phyloP scores from a whole-genome alignment of 2,888 invertebrate genomes.

The Boloria euphrosyne region DNA sequence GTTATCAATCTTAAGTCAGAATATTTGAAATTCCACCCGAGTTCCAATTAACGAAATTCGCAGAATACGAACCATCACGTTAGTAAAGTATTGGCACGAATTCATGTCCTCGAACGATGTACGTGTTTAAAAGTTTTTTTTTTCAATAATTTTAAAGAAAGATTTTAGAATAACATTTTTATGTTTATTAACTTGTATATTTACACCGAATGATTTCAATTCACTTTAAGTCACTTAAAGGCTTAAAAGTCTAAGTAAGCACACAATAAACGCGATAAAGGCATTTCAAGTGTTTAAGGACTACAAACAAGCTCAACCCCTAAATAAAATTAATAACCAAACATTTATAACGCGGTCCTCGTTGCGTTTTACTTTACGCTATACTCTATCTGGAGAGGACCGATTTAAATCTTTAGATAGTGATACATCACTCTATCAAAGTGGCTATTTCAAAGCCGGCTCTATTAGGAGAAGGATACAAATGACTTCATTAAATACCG shows the following conservation, averaged over 20 bases:
- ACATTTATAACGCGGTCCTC: slow-evolving; percentile 50
- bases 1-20: slow-evolving; percentile 11
- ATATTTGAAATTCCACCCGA: slow-evolving; percentile 5
- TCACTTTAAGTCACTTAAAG: slow-evolving; percentile 5
- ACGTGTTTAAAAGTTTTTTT: not conserved
- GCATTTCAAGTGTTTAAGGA: slow-evolving; percentile 56
- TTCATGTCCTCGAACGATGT: not conserved
- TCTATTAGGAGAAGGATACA: slow-evolving; percentile 52
- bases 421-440: slow-evolving; percentile 58
- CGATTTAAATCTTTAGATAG: slow-evolving; percentile 48
- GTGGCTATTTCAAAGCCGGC: slow-evolving; percentile 46
- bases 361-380: slow-evolving; percentile 48
- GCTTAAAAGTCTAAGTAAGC: slow-evolving; percentile 48
- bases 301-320: slow-evolving; percentile 58
- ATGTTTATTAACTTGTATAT: not conserved
- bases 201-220: not conserved
- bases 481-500: slow-evolving; percentile 65
- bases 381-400: slow-evolving; percentile 42
- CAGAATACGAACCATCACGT: slow-evolving; percentile 9
- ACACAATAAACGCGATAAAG: slow-evolving; percentile 59
- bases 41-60: slow-evolving; percentile 10
- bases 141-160: not conserved
- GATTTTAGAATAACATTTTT: too few species aligned
- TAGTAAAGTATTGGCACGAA: slow-evolving; percentile 13
- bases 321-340: slow-evolving; percentile 60